A percentile compares a stretch with the other conserved stretches of the same genome.
Evolutionary conservation across 2,113 vertebrate genomes (phyloP).

Genomic region (Typhlomys cinereus): DNA sequence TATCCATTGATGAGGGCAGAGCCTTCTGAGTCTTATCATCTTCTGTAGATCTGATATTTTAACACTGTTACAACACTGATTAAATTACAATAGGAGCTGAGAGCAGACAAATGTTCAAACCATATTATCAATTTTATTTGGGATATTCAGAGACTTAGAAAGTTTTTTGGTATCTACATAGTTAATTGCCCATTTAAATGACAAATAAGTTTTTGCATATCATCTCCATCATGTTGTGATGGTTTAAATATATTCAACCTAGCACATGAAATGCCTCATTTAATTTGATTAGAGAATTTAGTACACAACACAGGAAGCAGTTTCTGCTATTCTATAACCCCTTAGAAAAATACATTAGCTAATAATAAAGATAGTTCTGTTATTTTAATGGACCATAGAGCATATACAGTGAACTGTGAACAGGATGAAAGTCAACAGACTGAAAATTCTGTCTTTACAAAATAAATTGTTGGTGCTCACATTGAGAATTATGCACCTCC

Average conservation of each 20-base stretch:
- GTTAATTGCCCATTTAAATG: not conserved
- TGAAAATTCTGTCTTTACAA: constrained; percentile 58
- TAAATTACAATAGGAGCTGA: not conserved
- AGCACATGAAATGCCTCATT: constrained; percentile 51
- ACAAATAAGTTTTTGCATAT: constrained; percentile 3
- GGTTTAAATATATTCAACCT: constrained; percentile 52
- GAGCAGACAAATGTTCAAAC: not conserved
- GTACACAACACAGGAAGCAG: constrained; percentile 49
- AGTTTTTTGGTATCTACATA: not conserved
- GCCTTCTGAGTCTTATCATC: not conserved
- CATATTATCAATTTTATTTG: not conserved
- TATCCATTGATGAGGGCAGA: not conserved
- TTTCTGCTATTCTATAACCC: constrained; percentile 14
- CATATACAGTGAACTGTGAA: constrained; percentile 61
- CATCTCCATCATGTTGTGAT: not conserved
- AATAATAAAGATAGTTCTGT: constrained; percentile 51
- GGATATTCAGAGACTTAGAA: constrained; percentile 3
- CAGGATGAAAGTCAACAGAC: not conserved
- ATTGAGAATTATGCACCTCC: constrained; percentile 25
- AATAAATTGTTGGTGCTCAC: constrained; percentile 19
- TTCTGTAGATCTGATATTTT: not conserved
- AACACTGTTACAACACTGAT: not conserved
- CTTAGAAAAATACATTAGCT: constrained; percentile 9
- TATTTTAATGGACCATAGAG: constrained; percentile 59
- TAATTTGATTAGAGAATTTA: constrained; percentile 61